Conservation (phyloP, 2,888 invertebrate species). For the Yponomeuta sedellus region DNA sequence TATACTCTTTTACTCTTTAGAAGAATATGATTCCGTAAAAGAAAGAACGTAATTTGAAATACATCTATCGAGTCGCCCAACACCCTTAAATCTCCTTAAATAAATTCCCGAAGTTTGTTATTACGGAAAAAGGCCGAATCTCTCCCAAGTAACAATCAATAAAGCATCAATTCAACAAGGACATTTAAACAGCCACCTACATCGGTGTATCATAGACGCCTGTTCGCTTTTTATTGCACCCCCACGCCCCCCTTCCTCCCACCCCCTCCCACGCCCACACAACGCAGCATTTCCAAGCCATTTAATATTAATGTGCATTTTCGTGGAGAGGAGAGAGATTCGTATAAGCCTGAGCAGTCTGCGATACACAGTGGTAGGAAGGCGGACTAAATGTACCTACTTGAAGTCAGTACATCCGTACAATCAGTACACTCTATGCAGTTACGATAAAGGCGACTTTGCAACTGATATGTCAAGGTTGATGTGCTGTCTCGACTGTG, state of each 20-base stretch:
- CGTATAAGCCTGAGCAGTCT: constrained; percentile 66
- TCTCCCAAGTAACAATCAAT: background rate
- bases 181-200: constrained; percentile 23
- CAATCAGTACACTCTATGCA: too few relatives aligned
- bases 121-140: background rate
- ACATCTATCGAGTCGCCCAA: too few relatives aligned
- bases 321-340: constrained; percentile 73
- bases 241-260: constrained; percentile 31
- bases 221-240: constrained; percentile 61
- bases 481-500: too few relatives aligned
- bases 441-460: too few relatives aligned
- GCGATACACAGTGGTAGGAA: constrained; percentile 64
- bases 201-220: constrained; percentile 56
- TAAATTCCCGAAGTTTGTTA: too few relatives aligned
- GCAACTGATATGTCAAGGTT: too few relatives aligned
- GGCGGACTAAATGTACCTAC: constrained; percentile 34
- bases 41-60: too few relatives aligned
- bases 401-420: too few relatives aligned
- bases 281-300: constrained; percentile 77
- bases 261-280: constrained; percentile 41
- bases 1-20: too few relatives aligned
- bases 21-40: too few relatives aligned
- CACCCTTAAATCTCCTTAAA: too few relatives aligned
- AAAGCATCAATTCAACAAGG: constrained; percentile 5
- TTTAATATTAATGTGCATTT: constrained; percentile 79